These are phyloP conservation scores for Sitobion miscanthi DNA, from an alignment of 1,140 invertebrate genomes.

Conservation along the genomic window DNA sequence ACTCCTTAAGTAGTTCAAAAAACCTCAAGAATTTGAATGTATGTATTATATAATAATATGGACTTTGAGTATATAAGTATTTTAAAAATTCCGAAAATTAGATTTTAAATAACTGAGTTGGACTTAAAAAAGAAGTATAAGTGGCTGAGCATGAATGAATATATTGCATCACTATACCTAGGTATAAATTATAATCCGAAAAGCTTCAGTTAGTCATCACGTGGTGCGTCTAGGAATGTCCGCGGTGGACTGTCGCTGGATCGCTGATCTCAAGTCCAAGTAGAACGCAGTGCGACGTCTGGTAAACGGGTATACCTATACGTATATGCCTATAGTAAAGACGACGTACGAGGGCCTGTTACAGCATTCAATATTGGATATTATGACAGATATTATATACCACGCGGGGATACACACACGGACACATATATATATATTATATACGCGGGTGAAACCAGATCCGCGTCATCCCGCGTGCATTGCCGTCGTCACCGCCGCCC, in stretches of 20 bases:
- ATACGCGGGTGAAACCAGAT: constrained; percentile 31
- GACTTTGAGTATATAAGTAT: no score
- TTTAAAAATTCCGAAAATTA: no score
- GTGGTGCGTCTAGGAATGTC: neutral
- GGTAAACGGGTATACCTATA: neutral
- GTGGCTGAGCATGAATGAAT: no score
- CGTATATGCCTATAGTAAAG: neutral
- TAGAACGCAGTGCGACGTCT: neutral
- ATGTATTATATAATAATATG: no score
- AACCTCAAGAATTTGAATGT: no score
- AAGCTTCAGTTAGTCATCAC: neutral
- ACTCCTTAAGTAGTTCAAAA: no score
- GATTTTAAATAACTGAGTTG: no score
- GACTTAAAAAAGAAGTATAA: no score
- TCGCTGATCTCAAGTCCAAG: neutral
- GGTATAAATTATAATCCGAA: neutral
- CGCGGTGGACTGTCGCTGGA: neutral
- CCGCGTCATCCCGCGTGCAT: constrained; percentile 31
- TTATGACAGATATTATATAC: neutral
- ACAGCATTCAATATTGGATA: neutral
- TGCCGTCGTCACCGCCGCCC: constrained; percentile 4
- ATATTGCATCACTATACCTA: no score
- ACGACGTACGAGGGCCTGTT: neutral
- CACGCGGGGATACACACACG: neutral
- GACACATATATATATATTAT: neutral